Base-by-base conservation (phyloP, 2,113 vertebrate species). In the Serilophus lunatus region DNA sequence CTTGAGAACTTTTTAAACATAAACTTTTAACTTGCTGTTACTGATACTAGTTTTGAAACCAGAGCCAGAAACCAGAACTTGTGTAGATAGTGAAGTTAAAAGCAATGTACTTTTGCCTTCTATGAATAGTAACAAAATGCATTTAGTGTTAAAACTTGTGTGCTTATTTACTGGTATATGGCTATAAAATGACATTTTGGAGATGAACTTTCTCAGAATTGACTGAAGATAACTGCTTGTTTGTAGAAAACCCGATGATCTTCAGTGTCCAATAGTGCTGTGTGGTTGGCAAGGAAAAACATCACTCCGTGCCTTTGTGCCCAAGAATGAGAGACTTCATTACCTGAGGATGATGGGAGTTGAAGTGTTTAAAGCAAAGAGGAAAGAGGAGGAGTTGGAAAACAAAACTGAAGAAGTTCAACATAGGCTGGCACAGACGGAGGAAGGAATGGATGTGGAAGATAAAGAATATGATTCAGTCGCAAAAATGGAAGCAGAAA, bases 231-330 rank as follows among this genome's bases (percentile, higher is more conserved):
- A 50, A 42, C 38, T 42, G 51, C 45, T 80, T 70, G 7, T 88
- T 95, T 65, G 4, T 90, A 99, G 99, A 88, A 98, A 98, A 83
- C 97, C 98, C 1, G 97, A 96, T 3, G 96, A 98, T 71, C 98
- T 99, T 44, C 99, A 99, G 98, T 99, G 99, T 65, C 96, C 99
- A 59, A 98, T 99, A 54, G 99, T 99, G 96, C 97, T 99, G 53
- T 99, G 99, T 38, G 99, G 99, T 20, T 99, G 99, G 99, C 98
- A 99, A 77, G 99, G 99, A 19, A 99, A 99, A 97, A 98, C 99
- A 2, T 99, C 99, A 7, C 98, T 99, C 85, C 98, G 99, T 53
- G 99, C 99, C 63, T 99, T 99, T 47, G 99, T 99, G 76, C 98
- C 99, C 33, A 98, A 98, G 88, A 99, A 99, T 14, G 99, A 99